Evolutionary conservation across 2,888 invertebrate species (phyloP).

Genomic region (Esperia sulphurella): DNA sequence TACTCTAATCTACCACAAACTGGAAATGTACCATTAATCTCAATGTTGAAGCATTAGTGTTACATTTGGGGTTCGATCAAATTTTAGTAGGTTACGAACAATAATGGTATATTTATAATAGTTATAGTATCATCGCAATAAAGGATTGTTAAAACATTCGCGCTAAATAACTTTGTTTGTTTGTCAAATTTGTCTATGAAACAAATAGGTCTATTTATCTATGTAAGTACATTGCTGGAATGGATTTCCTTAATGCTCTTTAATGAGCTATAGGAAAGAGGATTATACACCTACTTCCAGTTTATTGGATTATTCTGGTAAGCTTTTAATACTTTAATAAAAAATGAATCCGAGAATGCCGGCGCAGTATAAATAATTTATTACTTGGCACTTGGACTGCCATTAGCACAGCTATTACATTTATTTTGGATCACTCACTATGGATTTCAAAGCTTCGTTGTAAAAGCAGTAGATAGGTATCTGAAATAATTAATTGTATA

Average conservation of each 20-base stretch:
- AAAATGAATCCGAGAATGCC: conserved; percentile 39
- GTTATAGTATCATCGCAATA: no score
- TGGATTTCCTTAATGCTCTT: background rate
- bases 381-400: conserved; percentile 39
- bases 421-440: conserved; percentile 35
- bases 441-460: conserved; percentile 19
- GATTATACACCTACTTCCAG: background rate
- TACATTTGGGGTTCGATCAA: conserved; percentile 11
- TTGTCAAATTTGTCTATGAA: background rate
- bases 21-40: conserved; percentile 56
- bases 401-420: conserved; percentile 47
- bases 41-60: conserved; percentile 34
- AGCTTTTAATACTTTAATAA: conserved; percentile 45
- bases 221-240: background rate
- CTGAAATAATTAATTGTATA: background rate
- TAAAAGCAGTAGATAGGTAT: conserved; percentile 7
- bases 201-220: background rate
- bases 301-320: conserved; percentile 18
- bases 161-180: background rate
- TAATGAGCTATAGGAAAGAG: background rate
- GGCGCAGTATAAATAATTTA: conserved; percentile 49
- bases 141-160: background rate
- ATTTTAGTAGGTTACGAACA: background rate
- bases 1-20: conserved; percentile 41
- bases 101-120: background rate